phyloP scores from a whole-genome alignment of 2,888 invertebrate genomes.

The Julus scanicus region DNA sequence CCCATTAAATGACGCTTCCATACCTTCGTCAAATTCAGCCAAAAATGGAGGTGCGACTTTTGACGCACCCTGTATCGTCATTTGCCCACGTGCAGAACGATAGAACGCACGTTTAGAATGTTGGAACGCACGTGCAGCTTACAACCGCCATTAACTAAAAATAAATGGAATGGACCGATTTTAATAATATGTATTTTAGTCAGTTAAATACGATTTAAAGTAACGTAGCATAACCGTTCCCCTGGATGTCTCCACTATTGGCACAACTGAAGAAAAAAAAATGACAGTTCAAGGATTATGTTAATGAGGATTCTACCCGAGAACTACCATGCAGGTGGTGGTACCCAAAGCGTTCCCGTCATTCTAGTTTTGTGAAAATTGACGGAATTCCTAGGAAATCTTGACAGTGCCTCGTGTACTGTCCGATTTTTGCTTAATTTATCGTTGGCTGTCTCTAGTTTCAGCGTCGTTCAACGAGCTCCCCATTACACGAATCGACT shows the following conservation, averaged over 20 bases:
- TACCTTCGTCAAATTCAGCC: neutral
- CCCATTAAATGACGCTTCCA: neutral
- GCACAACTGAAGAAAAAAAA: too few species aligned
- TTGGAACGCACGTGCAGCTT: too few species aligned
- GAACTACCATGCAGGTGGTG: neutral
- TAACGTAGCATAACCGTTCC: too few species aligned
- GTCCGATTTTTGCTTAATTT: neutral
- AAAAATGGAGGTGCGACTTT: neutral
- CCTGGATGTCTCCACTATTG: too few species aligned
- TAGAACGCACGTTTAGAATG: too few species aligned
- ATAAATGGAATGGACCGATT: too few species aligned
- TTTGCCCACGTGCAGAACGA: too few species aligned
- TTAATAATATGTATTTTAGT: too few species aligned
- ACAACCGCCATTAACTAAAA: too few species aligned
- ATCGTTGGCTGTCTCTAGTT: neutral
- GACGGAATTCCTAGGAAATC: neutral
- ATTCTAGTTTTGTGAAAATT: neutral
- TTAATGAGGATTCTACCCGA: neutral
- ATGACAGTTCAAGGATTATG: too few species aligned
- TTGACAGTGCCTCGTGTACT: neutral
- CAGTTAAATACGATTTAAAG: too few species aligned
- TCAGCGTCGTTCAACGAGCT: neutral
- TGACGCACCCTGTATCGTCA: neutral
- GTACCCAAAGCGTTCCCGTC: neutral
- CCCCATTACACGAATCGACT: neutral